These are phyloP conservation scores for Acipenser oxyrinchus DNA, from an alignment of 2,797 vertebrate species.

Conservation along the genomic window DNA sequence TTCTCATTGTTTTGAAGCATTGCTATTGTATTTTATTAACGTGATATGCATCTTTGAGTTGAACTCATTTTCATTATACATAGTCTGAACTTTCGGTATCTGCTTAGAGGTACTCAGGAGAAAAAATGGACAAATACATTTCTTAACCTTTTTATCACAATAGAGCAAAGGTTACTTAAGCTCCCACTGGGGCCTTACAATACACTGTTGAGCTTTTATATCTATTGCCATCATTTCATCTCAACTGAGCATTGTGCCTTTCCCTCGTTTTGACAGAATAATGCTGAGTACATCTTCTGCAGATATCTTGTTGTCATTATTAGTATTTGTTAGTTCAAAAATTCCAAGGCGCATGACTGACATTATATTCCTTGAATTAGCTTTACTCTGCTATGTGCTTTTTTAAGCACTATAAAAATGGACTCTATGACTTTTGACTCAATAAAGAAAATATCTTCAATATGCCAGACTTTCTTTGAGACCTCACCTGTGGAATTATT, in stretches of 20 bases:
- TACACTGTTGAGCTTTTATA: neutral
- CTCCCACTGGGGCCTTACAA: neutral
- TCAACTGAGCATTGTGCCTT: neutral
- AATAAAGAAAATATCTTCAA: neutral
- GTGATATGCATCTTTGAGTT: too few species aligned
- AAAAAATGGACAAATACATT: constrained; percentile 3
- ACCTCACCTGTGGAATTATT: neutral
- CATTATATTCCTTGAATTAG: too few species aligned
- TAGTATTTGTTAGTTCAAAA: too few species aligned
- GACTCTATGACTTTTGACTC: too few species aligned
- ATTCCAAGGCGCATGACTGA: too few species aligned
- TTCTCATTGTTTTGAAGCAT: neutral
- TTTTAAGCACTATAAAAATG: too few species aligned
- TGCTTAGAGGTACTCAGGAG: neutral
- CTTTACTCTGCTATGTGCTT: too few species aligned
- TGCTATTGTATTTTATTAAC: too few species aligned
- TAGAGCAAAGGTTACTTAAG: neutral
- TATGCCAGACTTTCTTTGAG: neutral
- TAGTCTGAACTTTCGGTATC: neutral
- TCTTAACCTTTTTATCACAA: constrained; percentile 2
- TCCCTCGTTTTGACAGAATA: neutral
- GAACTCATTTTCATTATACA: neutral
- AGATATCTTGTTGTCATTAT: too few species aligned
- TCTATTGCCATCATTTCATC: neutral
- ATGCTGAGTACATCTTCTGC: neutral